phyloP scores from a whole-genome alignment of 2,888 invertebrate species.

The Xylota segnis region DNA sequence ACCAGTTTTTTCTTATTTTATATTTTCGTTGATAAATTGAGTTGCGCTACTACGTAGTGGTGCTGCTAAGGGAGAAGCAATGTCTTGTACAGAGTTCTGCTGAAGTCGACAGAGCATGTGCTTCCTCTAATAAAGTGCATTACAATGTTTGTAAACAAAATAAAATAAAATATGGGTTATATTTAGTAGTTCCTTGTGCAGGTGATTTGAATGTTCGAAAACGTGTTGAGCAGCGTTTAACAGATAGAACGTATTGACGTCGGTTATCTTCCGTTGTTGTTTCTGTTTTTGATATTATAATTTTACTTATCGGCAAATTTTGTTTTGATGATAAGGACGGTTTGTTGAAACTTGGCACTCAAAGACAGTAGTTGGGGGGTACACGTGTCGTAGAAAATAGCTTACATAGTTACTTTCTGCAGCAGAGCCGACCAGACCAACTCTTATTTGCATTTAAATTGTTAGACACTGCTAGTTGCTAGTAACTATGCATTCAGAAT shows the following conservation, averaged over 20 bases:
- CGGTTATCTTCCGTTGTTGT: constrained; percentile 10
- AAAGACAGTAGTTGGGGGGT: background rate
- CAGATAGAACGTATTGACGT: background rate
- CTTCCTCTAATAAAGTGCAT: constrained; percentile 32
- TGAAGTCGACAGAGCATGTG: constrained; percentile 28
- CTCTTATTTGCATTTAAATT: no score
- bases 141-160: constrained; percentile 62
- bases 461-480: no score
- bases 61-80: constrained; percentile 22
- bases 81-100: constrained; percentile 3
- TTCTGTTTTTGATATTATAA: constrained; percentile 18
- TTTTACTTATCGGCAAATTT: background rate
- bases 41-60: constrained; percentile 8
- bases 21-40: constrained; percentile 14
- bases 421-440: no score
- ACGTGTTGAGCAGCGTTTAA: background rate
- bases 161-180: background rate
- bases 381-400: background rate
- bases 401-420: background rate
- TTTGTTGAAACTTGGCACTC: background rate
- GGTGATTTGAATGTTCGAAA: background rate
- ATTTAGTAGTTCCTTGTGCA: background rate
- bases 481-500: no score
- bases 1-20: constrained; percentile 25
- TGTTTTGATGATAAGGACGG: constrained; percentile 3